Conservation (phyloP, 2,797 vertebrate genomes). For the Falco columbarius region DNA sequence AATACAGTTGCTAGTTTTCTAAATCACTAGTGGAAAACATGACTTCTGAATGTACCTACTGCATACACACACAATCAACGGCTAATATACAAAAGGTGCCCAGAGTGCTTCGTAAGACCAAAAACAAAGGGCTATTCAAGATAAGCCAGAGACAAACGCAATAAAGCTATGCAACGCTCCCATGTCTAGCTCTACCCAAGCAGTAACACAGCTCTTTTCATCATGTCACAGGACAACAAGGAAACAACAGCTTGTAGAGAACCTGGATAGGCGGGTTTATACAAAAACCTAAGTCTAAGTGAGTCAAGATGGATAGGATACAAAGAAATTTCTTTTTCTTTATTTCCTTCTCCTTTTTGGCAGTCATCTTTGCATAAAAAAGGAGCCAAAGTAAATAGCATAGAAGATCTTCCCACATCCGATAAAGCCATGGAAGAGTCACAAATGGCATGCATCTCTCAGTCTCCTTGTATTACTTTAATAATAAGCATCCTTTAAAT, state of each 20-base stretch:
- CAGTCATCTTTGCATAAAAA: not conserved
- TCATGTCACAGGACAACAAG: not conserved
- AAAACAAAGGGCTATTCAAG: not conserved
- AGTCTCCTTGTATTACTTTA: not conserved
- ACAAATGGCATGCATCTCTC: not conserved
- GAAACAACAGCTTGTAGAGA: not conserved
- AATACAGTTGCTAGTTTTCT: not conserved
- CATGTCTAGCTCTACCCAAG: not conserved
- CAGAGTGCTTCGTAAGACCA: not conserved
- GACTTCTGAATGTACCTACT: not conserved
- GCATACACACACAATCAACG: not conserved
- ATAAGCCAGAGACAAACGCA: not conserved
- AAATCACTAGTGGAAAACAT: not conserved
- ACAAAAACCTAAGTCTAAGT: not conserved
- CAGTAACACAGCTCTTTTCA: not conserved
- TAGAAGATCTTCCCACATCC: not conserved
- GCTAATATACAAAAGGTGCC: not conserved
- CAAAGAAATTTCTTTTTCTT: not conserved
- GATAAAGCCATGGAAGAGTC: not conserved
- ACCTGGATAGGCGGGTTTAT: not conserved
- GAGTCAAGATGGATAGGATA: not conserved
- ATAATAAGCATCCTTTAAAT: not conserved
- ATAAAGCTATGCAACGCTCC: not conserved
- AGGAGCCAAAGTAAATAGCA: not conserved
- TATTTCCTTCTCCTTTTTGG: not conserved